A percentile compares a stretch with the other conserved stretches of the same genome.
These are phyloP conservation scores for Machaerirhynchus nigripectus DNA, from an alignment of 2,113 vertebrate species.

Conservation along the genomic window DNA sequence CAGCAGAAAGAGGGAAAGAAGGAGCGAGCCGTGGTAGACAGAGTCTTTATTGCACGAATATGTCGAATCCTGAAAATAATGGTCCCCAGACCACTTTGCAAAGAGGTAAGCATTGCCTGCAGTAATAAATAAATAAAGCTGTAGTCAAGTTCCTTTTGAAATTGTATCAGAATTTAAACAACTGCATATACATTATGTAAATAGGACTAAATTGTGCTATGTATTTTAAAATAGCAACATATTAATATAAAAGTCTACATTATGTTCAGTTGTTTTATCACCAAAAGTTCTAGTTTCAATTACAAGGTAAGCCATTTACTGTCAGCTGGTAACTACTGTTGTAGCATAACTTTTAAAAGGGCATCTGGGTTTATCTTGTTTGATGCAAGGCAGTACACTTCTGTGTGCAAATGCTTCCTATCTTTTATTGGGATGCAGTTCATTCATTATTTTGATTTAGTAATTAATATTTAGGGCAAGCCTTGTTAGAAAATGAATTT, in stretches of 20 bases:
- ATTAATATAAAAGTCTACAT: neutral
- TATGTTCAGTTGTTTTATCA: neutral
- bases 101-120: conserved; percentile 82
- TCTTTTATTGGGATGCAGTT: neutral
- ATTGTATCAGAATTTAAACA: neutral
- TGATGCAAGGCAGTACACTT: neutral
- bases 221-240: neutral
- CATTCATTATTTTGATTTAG: neutral
- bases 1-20: conserved; percentile 88
- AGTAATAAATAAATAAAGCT: neutral
- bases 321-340: neutral
- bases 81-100: conserved; percentile 86
- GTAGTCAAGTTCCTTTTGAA: neutral
- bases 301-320: neutral
- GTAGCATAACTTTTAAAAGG: neutral
- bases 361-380: neutral
- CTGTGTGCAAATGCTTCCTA: neutral
- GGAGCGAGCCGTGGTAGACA: conserved; percentile 89
- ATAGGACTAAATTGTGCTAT: neutral
- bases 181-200: neutral
- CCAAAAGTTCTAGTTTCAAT: neutral
- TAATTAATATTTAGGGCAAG: neutral
- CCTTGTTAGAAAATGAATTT: neutral
- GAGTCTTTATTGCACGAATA: conserved; percentile 83
- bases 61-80: conserved; percentile 84